Percentiles rank a stretch among this genome's conserved stretches.
Evolutionary conservation across 2,113 vertebrate species (phyloP).

Genomic region (Donacobius atricapilla): DNA sequence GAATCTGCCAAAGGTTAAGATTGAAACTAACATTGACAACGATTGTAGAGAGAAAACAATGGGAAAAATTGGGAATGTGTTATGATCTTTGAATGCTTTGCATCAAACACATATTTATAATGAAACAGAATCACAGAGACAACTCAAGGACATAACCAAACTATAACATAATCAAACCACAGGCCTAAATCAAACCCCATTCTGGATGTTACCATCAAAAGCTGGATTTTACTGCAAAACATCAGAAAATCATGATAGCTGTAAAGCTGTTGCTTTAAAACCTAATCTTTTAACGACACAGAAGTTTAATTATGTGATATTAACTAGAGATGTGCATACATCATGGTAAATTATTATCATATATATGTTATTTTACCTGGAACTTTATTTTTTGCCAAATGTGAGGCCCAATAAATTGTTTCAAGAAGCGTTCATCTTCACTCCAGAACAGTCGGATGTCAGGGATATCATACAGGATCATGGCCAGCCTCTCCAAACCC

Average conservation of each 20-base stretch:
- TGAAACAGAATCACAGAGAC: not conserved
- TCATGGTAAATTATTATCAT: not conserved
- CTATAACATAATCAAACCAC: not conserved
- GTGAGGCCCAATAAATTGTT: constrained; percentile 82
- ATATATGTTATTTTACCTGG: constrained; percentile 74
- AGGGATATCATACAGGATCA: constrained; percentile 89
- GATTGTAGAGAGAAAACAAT: not conserved
- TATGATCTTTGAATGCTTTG: not conserved
- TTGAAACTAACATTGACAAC: not conserved
- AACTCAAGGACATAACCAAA: not conserved
- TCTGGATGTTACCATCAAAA: not conserved
- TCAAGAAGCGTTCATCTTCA: constrained; percentile 85
- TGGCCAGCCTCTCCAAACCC: constrained; percentile 90
- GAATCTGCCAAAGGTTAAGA: not conserved
- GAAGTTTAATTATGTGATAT: not conserved
- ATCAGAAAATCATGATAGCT: not conserved
- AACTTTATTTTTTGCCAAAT: constrained; percentile 83
- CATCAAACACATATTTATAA: not conserved
- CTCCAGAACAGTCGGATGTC: constrained; percentile 98
- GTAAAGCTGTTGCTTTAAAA: not conserved
- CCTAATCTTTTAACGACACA: not conserved
- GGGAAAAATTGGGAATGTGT: not conserved
- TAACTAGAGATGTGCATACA: not conserved
- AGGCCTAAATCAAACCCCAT: not conserved
- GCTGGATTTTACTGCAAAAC: not conserved